These are phyloP conservation scores for Anas flavirostris DNA, from an alignment of 2,797 vertebrate genomes.

Conservation along the genomic window DNA sequence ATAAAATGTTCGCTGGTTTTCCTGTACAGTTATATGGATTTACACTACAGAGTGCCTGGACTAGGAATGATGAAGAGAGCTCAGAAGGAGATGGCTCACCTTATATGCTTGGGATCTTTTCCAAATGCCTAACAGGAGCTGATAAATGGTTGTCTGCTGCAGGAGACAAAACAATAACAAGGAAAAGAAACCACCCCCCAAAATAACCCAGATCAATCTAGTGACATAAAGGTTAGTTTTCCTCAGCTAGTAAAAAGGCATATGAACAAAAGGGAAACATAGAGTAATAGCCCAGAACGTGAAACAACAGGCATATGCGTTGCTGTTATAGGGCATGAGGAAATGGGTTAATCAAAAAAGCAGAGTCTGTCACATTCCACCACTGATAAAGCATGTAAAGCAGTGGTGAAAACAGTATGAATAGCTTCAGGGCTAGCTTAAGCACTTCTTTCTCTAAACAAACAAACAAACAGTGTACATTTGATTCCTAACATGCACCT, in stretches of 20 bases:
- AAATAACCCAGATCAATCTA: background rate
- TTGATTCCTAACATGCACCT: background rate
- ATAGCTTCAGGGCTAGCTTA: background rate
- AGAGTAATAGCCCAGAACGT: background rate
- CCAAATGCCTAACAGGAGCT: background rate
- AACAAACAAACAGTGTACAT: background rate
- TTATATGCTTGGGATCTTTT: background rate
- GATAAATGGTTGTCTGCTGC: background rate
- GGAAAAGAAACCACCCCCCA: background rate
- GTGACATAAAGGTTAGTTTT: background rate
- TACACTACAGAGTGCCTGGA: background rate
- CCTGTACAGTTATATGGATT: background rate
- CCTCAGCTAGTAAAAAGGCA: background rate
- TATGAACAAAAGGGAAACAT: background rate
- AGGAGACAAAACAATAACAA: background rate
- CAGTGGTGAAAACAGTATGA: background rate
- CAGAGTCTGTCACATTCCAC: conserved; percentile 3
- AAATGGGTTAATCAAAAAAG: background rate
- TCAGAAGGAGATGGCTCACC: background rate
- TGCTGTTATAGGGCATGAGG: background rate
- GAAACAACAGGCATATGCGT: background rate
- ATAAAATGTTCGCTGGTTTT: background rate
- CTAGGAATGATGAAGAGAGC: background rate
- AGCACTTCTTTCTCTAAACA: background rate
- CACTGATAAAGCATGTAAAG: background rate